Conservation (phyloP, 2,113 vertebrate genomes). For the Nibea albiflora region DNA sequence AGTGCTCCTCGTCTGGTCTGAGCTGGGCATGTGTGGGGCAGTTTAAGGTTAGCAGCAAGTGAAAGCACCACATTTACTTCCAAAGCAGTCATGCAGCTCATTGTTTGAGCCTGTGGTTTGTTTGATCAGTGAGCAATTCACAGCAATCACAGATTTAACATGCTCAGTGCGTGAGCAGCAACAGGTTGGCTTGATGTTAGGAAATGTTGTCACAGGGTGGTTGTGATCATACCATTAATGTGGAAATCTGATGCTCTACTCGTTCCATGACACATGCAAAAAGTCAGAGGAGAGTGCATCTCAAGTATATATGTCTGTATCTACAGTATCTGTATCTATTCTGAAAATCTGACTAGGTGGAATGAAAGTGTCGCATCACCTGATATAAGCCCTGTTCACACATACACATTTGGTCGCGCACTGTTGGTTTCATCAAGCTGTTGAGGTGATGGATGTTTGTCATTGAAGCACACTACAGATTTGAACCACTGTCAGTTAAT, state of each 20-base stretch:
- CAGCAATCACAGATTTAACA: neutral
- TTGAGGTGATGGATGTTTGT: no score
- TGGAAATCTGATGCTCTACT: neutral
- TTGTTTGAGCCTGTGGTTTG: neutral
- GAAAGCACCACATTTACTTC: slow-evolving; percentile 2
- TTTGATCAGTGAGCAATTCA: slow-evolving; percentile 1
- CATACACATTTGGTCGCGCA: no score
- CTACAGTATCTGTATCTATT: no score
- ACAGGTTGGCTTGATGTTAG: neutral
- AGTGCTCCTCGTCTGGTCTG: neutral
- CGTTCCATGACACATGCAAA: neutral
- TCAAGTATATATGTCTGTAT: no score
- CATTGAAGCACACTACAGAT: no score
- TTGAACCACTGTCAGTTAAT: no score
- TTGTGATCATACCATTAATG: neutral
- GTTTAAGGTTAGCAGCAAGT: slow-evolving; percentile 12
- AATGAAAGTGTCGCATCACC: no score
- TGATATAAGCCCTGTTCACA: no score
- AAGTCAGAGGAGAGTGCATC: neutral
- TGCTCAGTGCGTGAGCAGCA: neutral
- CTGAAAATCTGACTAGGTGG: no score
- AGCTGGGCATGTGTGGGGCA: neutral
- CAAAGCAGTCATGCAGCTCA: neutral
- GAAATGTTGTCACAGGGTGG: neutral
- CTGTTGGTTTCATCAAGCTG: no score